A percentile compares a stretch with the other conserved stretches of the same genome.
These are phyloP conservation scores for Caranx ignobilis DNA, from an alignment of 2,113 vertebrate species.

Conservation along the genomic window DNA sequence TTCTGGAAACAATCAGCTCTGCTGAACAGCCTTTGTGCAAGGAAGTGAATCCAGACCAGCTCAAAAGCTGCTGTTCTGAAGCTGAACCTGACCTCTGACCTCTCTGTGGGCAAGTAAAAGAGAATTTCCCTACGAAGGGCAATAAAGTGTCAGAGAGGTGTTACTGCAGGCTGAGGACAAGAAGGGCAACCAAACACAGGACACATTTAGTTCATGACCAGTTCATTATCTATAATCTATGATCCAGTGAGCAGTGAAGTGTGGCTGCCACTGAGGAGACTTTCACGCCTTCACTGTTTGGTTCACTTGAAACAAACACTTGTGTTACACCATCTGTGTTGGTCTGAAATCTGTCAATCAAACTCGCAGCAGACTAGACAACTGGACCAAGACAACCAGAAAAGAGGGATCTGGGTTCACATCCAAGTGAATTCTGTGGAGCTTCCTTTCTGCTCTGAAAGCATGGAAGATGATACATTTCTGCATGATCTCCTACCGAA, in stretches of 20 bases:
- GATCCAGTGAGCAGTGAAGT: neutral
- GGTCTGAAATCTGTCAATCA: neutral
- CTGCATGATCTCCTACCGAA: neutral
- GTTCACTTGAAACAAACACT: neutral
- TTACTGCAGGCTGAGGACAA: slow-evolving; percentile 26
- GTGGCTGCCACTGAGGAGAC: neutral
- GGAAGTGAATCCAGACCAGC: neutral
- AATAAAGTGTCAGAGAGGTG: slow-evolving; percentile 36
- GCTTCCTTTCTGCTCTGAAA: neutral
- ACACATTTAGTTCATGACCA: slow-evolving; percentile 15
- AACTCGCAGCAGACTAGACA: neutral
- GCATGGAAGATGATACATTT: neutral
- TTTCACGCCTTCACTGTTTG: neutral
- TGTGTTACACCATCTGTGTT: neutral
- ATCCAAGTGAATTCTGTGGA: no score
- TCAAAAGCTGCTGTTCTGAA: slow-evolving; percentile 26
- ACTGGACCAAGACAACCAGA: neutral
- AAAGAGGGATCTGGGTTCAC: neutral
- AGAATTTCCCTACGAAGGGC: slow-evolving; percentile 37
- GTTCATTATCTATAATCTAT: slow-evolving; percentile 2
- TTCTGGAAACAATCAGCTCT: neutral
- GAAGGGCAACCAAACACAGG: slow-evolving; percentile 4
- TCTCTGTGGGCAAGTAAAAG: slow-evolving; percentile 39
- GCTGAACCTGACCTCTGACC: slow-evolving; percentile 61
- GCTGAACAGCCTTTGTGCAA: neutral